Base-by-base conservation (phyloP, 2,113 vertebrate species). In the Seriola rivoliana region DNA sequence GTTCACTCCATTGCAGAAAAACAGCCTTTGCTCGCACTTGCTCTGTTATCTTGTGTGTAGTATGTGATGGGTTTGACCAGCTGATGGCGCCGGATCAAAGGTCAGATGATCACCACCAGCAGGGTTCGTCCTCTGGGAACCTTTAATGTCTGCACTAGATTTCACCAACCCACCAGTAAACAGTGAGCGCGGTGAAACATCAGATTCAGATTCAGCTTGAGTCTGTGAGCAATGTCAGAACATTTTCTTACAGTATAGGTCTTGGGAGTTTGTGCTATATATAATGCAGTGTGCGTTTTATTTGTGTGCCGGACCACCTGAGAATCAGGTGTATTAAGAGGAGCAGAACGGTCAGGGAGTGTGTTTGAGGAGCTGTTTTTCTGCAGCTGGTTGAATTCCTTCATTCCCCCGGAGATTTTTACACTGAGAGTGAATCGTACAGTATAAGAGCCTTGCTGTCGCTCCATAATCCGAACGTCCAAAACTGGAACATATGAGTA, bases 281-380 rank as follows among this genome's bases (percentile, higher is more conserved):
- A 59, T 60, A 62, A 82, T 44, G 32, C 71, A 71, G 29, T 64
- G 29, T 19, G 3, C 10, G 36, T 67, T 67, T 62, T 13, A 38
- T 69, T 57, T 57, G 29, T 69, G 38, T 60, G 12, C 44, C 55
- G 14, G 46, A 70, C 14, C 29, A 13, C 70, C 70, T 48, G 44
- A 78, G 69, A 78, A 65, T 62, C 69, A 60, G 32, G 81, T 65
- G 52, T 71, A 69, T 73, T 69, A 70, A 52, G 13, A 23, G 42
- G 5, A 75, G 36, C 58, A 60, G 70, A 23, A 67, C 55, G 65
- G 75, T 79, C 75, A 71, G 32, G n/a, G 42, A 50, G 42, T 55
- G 36, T 55, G 62, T 81, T 50, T 68, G 40, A 42, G 42, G 71
- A 64, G 34, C 40, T 54, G 36, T 62, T 38, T 72, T 79, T 75